Evolutionary conservation across 92 coral and sea anemone species (phyloP), one percentile per base, ranked within the genome.

Genomic region (Phenganax subtilis): DNA sequence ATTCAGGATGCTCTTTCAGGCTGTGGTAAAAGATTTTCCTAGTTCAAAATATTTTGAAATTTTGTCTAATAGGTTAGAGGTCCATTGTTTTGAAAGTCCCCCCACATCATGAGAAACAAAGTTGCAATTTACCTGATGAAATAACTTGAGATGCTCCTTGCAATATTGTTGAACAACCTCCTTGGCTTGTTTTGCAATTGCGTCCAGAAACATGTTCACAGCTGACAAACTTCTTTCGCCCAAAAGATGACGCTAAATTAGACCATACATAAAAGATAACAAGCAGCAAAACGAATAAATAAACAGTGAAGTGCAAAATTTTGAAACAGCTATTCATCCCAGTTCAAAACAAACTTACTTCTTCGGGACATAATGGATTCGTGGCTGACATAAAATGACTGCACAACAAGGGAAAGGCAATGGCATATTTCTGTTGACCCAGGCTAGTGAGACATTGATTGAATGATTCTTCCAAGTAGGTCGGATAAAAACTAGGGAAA

Each of bases 191-290:
- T 96, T 96, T 10, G 99, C 97, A 93, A 96, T 96, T 51, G 93
- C 87, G 57, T 96, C 99, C 51, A 96, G 87, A 80, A 96, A 92
- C 91, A 96, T 76, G 82, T 96, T 96, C 28, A 96, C 92, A 8
- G 99, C 99, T 10, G 99, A 85, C 79, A 96, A 67, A 81, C 99
- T 96, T 79, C 99, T 90, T 16, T 96, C 99, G 52, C 99, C 99
- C 17, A 96, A 88, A 9, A 93, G 97, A 84, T 92, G 96, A n/a
- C 99, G 97, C 99, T 96, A 78, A 7, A 60, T 51, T 28, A 51
- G 25, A 54, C 28, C 51, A 15, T 54, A n/a, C 29, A 25, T 10
- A 61, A 29, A 62, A 9, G 30, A 16, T n/a, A 12, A n/a, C 0
- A 25, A 12, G 52, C 16, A 54, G 37, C 51, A 8, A 20, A 6